Evolutionary conservation across 2,888 invertebrate genomes (phyloP), one percentile per base, ranked within the genome.

Genomic region (Spisula solida): DNA sequence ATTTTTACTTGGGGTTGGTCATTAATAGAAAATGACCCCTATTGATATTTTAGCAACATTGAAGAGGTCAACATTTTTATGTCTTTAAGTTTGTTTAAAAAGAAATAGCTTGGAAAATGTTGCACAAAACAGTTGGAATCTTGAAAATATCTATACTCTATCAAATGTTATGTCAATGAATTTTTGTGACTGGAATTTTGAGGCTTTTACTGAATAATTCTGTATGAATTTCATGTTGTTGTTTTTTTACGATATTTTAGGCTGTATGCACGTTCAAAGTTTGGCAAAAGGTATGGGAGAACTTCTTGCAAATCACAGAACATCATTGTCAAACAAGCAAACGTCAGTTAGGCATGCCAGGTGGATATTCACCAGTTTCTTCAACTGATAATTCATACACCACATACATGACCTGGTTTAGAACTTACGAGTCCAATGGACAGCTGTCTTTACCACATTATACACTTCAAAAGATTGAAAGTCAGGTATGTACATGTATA

Each of bases 401-500:
- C 0, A 51, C 75, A 6, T 83, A 83, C 20, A 25, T 29, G 70
- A 18, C 29, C 20, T 48, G 31, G 75, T 51, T 83, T 0, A 20
- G 48, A 5, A 47, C 14, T 14, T 48, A 75, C 16, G 31, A 31
- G 14, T 4, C 2, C 2, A 25, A 0, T 18, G n/a, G 25, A 10
- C 8, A 70, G 12, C 66, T 82, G 16, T 31, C 34, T 10, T 18
- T 70, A 25, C 14, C 6, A 0, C 83, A 83, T 25, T 83, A 83
- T n/a, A 51, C 75, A 18, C 25, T 83, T 25, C 5, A 5, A 10
- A 48, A 75, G 20, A 31, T 83, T 83, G 75, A 83, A 83, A 83
- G 51, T 31, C 83, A 83, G 83, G 83, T 83, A 29, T 25, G 29
- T 80, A n/a, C 14, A n/a, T 47, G 47, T n/a, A n/a, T n/a, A 47